These are phyloP conservation scores for Cyprichromis sp. DNA, from an alignment of 2,113 vertebrate genomes.

Conservation along the genomic window DNA sequence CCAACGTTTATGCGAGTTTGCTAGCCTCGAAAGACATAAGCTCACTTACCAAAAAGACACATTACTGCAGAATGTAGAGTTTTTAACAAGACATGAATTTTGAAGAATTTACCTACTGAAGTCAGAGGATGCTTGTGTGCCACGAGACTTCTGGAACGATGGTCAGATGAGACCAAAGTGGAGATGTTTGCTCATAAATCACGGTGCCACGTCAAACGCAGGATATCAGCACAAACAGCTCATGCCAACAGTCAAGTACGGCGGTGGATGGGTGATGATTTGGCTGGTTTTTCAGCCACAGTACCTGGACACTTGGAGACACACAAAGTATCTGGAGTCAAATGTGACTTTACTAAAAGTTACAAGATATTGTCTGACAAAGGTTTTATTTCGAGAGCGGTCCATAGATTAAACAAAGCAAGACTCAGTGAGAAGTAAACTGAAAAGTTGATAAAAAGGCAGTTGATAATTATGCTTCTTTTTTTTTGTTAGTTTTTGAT, in stretches of 20 bases:
- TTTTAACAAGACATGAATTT: accelerated
- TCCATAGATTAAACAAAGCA: accelerated
- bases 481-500: not conserved
- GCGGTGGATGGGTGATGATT: not conserved
- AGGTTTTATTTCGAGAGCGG: accelerated
- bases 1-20: accelerated
- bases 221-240: not conserved
- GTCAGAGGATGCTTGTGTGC: not conserved
- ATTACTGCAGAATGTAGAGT: not conserved
- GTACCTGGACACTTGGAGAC: not conserved
- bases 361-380: not conserved
- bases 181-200: not conserved
- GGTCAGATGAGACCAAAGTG: not conserved
- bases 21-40: not conserved
- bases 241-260: accelerated
- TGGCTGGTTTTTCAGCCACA: not conserved
- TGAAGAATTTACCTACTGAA: not conserved
- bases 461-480: not conserved
- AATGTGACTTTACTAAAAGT: not conserved
- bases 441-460: not conserved
- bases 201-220: not conserved
- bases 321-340: not conserved
- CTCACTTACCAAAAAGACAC: accelerated
- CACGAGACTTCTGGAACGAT: not conserved
- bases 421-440: not conserved